These are phyloP conservation scores for Caenorhabditis inopinata DNA, from an alignment of 1,140 invertebrate species.

Conservation along the genomic window DNA sequence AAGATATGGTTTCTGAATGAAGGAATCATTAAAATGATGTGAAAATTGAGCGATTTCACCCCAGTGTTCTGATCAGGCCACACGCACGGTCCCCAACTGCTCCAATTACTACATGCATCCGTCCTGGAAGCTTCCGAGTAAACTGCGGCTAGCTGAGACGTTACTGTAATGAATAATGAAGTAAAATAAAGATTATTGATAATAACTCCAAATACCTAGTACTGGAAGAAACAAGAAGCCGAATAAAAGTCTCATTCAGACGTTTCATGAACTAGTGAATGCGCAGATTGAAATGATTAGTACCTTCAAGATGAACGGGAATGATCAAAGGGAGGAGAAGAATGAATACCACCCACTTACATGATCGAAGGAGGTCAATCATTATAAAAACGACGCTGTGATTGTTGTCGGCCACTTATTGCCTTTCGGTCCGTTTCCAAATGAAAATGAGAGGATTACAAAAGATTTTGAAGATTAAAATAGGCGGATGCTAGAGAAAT, in stretches of 20 bases:
- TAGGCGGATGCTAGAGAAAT: too few species aligned
- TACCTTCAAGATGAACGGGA: neutral
- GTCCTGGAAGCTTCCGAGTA: constrained; percentile 59
- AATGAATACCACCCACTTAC: constrained; percentile 10
- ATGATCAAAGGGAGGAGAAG: neutral
- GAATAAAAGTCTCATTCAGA: constrained; percentile 4
- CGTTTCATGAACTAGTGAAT: constrained; percentile 14
- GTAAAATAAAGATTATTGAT: too few species aligned
- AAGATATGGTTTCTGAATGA: constrained; percentile 54
- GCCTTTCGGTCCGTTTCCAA: neutral
- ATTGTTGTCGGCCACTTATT: constrained; percentile 23
- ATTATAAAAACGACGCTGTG: constrained; percentile 29
- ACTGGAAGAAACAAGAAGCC: neutral
- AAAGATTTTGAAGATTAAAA: too few species aligned
- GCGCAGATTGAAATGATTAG: neutral
- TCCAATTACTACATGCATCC: constrained; percentile 57
- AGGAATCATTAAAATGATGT: neutral
- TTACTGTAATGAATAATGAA: constrained; percentile 40
- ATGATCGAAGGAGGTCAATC: constrained; percentile 29
- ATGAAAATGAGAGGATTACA: too few species aligned
- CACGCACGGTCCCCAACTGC: constrained; percentile 60
- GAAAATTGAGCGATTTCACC: too few species aligned
- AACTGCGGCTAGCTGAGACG: constrained; percentile 61
- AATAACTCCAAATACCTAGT: neutral
- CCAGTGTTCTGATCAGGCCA: constrained; percentile 56